A percentile compares a stretch with the other conserved stretches of the same genome.
These are phyloP conservation scores for Argyresthia goedartella DNA, from an alignment of 2,888 invertebrate species.

Conservation along the genomic window DNA sequence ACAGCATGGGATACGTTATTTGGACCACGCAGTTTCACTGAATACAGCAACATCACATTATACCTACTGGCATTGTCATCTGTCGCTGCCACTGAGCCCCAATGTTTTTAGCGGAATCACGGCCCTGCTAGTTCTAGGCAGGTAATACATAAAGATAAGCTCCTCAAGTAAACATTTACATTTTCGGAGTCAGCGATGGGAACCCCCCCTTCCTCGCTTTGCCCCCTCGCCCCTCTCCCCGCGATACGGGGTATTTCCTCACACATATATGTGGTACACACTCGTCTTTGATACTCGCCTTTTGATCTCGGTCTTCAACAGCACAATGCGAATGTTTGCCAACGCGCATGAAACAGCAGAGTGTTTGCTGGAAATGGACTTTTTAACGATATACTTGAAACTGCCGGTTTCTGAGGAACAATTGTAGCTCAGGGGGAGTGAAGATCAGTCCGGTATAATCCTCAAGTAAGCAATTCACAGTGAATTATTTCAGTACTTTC, in stretches of 20 bases:
- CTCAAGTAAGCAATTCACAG: background rate
- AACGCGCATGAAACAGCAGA: conserved; percentile 8
- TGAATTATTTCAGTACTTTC: no score
- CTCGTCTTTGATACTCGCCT: conserved; percentile 58
- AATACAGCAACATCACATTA: no score
- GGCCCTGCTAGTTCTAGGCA: no score
- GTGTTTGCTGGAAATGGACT: background rate
- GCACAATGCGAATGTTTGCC: conserved; percentile 53
- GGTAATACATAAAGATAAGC: no score
- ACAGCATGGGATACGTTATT: no score
- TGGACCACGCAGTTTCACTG: no score
- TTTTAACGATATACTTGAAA: background rate
- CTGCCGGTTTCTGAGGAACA: background rate
- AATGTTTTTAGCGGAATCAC: no score
- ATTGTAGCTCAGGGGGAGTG: background rate
- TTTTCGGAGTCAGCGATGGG: conserved; percentile 13
- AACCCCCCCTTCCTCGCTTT: conserved; percentile 25
- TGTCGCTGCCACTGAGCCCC: no score
- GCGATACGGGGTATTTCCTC: conserved; percentile 20
- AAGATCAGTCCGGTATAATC: background rate
- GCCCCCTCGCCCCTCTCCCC: conserved; percentile 20
- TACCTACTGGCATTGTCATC: no score
- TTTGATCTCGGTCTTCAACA: conserved; percentile 55
- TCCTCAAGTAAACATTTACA: conserved; percentile 9
- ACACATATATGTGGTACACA: conserved; percentile 14